Evolutionary conservation across 2,113 vertebrate species (phyloP).

Genomic region (Chunga burmeisteri): DNA sequence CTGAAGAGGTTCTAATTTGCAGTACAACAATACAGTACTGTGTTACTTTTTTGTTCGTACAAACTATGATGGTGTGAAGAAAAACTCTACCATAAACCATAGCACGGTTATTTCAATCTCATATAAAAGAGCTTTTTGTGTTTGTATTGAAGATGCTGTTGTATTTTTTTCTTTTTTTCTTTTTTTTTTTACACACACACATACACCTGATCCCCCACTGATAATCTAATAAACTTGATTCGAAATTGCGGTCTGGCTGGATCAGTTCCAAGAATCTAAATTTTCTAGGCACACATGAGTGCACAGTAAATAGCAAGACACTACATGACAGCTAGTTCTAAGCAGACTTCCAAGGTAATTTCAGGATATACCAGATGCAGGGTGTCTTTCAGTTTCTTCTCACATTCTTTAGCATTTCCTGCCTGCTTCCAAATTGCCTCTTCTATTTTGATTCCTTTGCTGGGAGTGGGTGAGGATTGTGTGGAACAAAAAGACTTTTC

Average conservation of each 20-base stretch:
- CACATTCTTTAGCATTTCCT: not conserved
- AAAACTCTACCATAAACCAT: not conserved
- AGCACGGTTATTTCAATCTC: not conserved
- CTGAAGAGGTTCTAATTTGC: not conserved
- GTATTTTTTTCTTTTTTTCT: not conserved
- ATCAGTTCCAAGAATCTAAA: not conserved
- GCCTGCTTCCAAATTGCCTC: not conserved
- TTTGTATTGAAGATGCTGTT: not conserved
- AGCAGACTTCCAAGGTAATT: not conserved
- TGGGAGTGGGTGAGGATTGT: not conserved
- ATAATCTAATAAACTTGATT: not conserved
- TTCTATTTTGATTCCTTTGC: slow-evolving; percentile 20
- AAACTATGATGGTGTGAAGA: not conserved
- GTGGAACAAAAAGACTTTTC: not conserved
- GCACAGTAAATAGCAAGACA: not conserved
- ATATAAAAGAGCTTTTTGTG: not conserved
- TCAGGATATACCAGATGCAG: not conserved
- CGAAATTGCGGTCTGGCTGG: not conserved
- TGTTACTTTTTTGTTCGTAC: slow-evolving; percentile 22
- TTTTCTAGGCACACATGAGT: not conserved
- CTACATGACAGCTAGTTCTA: not conserved
- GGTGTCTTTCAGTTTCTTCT: slow-evolving; percentile 22
- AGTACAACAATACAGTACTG: not conserved
- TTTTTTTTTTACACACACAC: not conserved
- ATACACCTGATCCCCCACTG: no score